Evolutionary conservation across 2,797 vertebrate genomes (phyloP).

Genomic region (Channa striata): DNA sequence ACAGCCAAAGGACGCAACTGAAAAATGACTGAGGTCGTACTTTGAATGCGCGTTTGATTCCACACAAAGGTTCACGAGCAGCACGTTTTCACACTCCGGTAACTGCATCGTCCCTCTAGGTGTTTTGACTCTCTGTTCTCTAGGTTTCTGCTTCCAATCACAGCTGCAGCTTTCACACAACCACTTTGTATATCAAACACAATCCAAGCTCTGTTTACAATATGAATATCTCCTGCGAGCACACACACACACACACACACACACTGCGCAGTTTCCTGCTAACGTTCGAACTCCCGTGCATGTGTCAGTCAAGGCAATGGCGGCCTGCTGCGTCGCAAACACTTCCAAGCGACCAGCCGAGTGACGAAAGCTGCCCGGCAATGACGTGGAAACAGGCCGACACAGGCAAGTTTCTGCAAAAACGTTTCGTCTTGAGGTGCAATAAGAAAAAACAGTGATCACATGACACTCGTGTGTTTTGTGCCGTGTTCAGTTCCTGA

Average conservation of each 20-base stretch:
- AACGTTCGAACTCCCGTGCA: not conserved
- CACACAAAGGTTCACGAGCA: no score
- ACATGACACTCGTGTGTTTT: not conserved
- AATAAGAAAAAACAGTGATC: not conserved
- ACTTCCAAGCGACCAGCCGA: constrained; percentile 47
- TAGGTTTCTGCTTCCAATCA: constrained; percentile 52
- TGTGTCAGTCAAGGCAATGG: constrained; percentile 56
- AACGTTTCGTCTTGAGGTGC: no score
- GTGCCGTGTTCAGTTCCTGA: not conserved
- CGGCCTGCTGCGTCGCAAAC: constrained; percentile 21
- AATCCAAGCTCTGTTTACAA: constrained; percentile 40
- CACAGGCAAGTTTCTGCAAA: not conserved
- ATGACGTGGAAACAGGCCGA: constrained; percentile 44
- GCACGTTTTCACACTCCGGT: no score
- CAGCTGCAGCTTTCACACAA: constrained; percentile 35
- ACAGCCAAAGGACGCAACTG: no score
- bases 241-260: not conserved
- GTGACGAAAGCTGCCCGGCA: constrained; percentile 60
- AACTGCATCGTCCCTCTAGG: no score
- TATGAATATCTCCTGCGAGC: constrained; percentile 41
- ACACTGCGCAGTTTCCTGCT: not conserved
- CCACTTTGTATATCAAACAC: constrained; percentile 50
- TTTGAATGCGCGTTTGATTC: no score
- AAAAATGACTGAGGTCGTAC: no score
- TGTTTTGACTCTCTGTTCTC: constrained; percentile 25